Conservation (phyloP, 2,113 vertebrate genomes). For the Tichodroma muraria region DNA sequence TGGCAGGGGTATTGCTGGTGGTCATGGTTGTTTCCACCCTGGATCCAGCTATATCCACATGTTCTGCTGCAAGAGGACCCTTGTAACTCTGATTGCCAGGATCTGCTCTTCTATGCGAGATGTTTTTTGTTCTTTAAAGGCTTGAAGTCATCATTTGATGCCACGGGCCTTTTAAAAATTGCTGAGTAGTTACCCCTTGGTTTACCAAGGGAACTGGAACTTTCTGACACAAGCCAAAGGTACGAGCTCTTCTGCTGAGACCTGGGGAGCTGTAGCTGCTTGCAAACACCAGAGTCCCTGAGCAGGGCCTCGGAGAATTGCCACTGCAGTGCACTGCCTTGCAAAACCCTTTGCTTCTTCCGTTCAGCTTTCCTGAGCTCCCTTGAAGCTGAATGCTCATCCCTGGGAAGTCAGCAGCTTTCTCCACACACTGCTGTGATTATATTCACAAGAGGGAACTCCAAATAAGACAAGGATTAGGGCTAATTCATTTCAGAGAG, state of each 20-base stretch:
- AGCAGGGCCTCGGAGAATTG: not conserved
- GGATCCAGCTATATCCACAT: not conserved
- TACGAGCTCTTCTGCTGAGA: not conserved
- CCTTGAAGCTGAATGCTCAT: not conserved
- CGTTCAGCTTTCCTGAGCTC: not conserved
- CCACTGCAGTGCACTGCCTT: not conserved
- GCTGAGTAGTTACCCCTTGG: not conserved
- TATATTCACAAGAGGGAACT: not conserved
- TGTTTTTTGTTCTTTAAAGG: not conserved
- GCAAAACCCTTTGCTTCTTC: not conserved
- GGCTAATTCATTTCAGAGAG: not conserved
- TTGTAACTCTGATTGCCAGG: no score
- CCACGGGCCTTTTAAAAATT: fast-evolving
- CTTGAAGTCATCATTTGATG: not conserved
- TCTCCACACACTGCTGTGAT: not conserved
- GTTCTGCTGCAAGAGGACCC: not conserved
- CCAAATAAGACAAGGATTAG: not conserved
- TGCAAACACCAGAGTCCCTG: not conserved
- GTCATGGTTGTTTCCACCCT: not conserved
- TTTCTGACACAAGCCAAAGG: not conserved
- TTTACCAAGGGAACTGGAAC: not conserved
- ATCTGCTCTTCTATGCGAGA: not conserved
- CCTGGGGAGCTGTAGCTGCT: not conserved
- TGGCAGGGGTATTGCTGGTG: not conserved
- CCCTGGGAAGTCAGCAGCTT: not conserved